phyloP scores from a whole-genome alignment of 2,888 invertebrate genomes.

The Andrena haemorrhoa region DNA sequence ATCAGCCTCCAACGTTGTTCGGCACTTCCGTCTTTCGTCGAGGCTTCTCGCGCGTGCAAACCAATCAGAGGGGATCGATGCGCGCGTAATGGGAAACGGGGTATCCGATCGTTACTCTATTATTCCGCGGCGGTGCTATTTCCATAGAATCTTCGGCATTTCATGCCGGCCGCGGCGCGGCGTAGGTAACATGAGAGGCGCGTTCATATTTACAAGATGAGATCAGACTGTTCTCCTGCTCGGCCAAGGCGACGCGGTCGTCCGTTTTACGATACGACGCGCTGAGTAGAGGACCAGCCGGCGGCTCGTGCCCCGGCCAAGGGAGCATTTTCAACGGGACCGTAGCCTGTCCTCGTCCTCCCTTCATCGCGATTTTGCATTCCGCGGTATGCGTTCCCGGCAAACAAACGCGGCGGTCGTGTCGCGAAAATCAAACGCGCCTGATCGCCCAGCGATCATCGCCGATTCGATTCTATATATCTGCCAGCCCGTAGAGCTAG shows the following conservation, averaged over 20 bases:
- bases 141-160: constrained; percentile 55
- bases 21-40: neutral
- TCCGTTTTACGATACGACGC: constrained; percentile 44
- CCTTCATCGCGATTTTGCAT: constrained; percentile 32
- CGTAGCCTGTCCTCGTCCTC: constrained; percentile 18
- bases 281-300: constrained; percentile 25
- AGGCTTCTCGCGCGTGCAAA: neutral
- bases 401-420: constrained; percentile 27
- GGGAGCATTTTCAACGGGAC: constrained; percentile 50
- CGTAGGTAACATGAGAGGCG: constrained; percentile 37
- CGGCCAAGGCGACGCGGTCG: constrained; percentile 75
- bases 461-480: constrained; percentile 19
- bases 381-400: constrained; percentile 23
- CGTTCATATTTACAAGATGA: constrained; percentile 76
- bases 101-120: constrained; percentile 4
- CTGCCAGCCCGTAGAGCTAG: neutral
- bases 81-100: neutral
- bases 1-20: neutral
- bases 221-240: constrained; percentile 75
- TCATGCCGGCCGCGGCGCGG: constrained; percentile 13
- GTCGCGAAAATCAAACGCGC: constrained; percentile 71
- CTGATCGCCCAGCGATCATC: constrained; percentile 27
- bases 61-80: neutral
- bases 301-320: constrained; percentile 42
- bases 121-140: constrained; percentile 37